phyloP scores from a whole-genome alignment of 2,797 vertebrate species.

The Sarcoramphus papa region DNA sequence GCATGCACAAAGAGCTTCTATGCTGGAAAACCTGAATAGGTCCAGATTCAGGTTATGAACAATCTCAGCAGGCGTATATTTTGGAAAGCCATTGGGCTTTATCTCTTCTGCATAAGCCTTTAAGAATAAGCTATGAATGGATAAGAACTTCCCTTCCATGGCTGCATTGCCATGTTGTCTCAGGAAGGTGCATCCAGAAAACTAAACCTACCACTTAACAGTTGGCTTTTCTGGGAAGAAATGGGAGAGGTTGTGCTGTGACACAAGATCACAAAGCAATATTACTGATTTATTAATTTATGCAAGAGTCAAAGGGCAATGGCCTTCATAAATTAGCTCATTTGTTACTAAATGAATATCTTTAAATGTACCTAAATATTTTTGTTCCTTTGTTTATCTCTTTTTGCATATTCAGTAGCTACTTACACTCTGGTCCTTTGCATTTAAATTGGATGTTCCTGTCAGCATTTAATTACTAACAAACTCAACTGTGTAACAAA shows the following conservation, averaged over 20 bases:
- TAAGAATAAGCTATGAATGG: neutral
- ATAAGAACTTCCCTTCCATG: neutral
- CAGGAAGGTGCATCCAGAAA: neutral
- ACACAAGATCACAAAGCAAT: neutral
- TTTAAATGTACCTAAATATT: neutral
- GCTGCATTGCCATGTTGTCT: neutral
- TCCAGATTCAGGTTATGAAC: neutral
- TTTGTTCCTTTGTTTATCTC: neutral
- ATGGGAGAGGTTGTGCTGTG: neutral
- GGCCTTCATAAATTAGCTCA: neutral
- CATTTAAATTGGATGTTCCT: neutral
- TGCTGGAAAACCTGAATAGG: neutral
- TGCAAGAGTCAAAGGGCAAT: neutral
- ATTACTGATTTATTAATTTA: neutral
- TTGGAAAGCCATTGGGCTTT: neutral
- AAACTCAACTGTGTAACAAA: slow-evolving; percentile 8
- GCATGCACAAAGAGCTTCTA: neutral
- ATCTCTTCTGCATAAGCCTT: neutral
- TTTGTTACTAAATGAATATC: neutral
- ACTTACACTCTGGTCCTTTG: neutral
- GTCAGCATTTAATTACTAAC: slow-evolving; percentile 12
- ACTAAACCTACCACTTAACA: neutral
- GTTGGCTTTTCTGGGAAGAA: neutral
- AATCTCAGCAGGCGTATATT: neutral
- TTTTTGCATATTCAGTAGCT: neutral